phyloP scores from a whole-genome alignment of 2,888 invertebrate genomes.

The Brachynemurus nebulosus region DNA sequence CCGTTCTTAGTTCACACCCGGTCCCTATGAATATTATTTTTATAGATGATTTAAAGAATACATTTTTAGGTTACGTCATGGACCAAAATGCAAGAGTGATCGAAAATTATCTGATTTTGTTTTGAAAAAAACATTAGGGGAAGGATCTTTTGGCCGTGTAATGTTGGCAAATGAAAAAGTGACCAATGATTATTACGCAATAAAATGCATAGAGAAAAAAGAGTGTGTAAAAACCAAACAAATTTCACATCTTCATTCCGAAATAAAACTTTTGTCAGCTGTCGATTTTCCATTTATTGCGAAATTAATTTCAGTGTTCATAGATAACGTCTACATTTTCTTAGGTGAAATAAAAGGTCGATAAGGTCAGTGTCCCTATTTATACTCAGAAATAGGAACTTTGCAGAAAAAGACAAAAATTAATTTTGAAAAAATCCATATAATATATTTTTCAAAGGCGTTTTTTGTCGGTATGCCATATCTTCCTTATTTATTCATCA shows the following conservation, averaged over 20 bases:
- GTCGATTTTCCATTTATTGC: constrained; percentile 76
- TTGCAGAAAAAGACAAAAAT: no score
- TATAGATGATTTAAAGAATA: no score
- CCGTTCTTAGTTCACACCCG: no score
- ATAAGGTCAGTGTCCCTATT: no score
- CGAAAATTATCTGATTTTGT: constrained; percentile 62
- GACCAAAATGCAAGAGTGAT: no score
- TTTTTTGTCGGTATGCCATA: no score
- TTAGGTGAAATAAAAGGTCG: constrained; percentile 38
- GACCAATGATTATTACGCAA: constrained; percentile 51
- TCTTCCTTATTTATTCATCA: no score
- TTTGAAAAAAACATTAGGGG: constrained; percentile 59
- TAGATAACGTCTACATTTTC: constrained; percentile 66
- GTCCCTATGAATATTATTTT: no score
- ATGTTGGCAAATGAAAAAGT: constrained; percentile 46
- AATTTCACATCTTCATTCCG: constrained; percentile 70
- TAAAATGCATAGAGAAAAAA: constrained; percentile 72
- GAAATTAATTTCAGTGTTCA: constrained; percentile 63
- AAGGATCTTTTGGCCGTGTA: constrained; percentile 78
- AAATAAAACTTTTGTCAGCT: constrained; percentile 71
- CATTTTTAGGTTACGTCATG: no score
- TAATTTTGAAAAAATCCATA: no score
- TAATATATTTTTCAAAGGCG: no score
- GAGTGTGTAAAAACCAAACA: constrained; percentile 73
- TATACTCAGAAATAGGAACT: no score